These are phyloP conservation scores for Eulemur rubriventer DNA, from an alignment of 2,797 vertebrate species.

Conservation along the genomic window DNA sequence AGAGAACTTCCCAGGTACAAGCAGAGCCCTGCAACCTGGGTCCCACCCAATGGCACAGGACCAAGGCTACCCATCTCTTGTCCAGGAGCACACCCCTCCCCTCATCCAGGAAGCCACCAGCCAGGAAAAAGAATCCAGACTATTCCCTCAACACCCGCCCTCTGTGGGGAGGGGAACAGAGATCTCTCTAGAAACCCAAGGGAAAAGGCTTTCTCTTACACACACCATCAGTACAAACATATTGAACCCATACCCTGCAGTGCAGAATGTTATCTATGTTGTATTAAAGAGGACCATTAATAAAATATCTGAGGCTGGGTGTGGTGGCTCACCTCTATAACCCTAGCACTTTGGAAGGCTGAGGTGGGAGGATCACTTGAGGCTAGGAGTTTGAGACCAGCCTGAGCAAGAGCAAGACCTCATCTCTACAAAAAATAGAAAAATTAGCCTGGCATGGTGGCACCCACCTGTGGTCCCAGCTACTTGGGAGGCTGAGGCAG, in stretches of 20 bases:
- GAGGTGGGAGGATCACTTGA: too few species aligned
- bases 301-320: not conserved
- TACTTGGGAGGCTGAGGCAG: too few species aligned
- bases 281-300: not conserved
- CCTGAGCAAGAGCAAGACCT: too few species aligned
- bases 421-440: too few species aligned
- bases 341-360: too few species aligned
- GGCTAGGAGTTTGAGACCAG: too few species aligned
- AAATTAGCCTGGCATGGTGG: too few species aligned
- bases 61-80: not conserved
- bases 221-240: not conserved
- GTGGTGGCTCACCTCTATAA: too few species aligned
- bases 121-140: not conserved
- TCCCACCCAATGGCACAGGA: not conserved
- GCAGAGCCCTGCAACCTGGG: not conserved
- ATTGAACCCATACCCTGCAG: not conserved
- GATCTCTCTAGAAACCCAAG: not conserved
- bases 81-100: rapidly evolving
- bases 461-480: too few species aligned
- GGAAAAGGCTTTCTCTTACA: not conserved
- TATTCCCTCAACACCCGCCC: not conserved
- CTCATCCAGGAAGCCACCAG: not conserved
- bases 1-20: not conserved
- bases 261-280: not conserved
- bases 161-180: not conserved